A percentile compares a stretch with the other conserved stretches of the same genome.
Evolutionary conservation across 2,888 invertebrate genomes (phyloP).

Genomic region (Abrostola tripartita): DNA sequence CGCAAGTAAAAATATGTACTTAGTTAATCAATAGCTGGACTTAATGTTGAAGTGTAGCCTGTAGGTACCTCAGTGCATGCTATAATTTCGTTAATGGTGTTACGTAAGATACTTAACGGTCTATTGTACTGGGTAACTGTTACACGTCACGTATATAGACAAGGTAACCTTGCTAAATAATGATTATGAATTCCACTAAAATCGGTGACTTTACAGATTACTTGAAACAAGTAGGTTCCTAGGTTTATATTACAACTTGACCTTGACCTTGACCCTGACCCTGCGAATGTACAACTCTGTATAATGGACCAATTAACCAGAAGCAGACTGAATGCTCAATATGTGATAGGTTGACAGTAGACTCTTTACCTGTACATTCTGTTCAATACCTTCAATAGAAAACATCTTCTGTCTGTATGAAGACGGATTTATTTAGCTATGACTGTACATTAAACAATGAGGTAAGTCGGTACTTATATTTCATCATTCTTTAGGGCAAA

Average conservation of each 20-base stretch:
- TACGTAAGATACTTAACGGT: constrained; percentile 47
- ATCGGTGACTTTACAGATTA: constrained; percentile 10
- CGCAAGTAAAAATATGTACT: too few species aligned
- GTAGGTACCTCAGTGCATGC: neutral
- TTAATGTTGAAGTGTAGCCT: neutral
- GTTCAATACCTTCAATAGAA: neutral
- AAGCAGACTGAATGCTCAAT: constrained; percentile 40
- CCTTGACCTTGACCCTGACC: constrained; percentile 70
- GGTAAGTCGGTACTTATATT: too few species aligned
- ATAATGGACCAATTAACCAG: constrained; percentile 34
- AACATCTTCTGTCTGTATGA: neutral
- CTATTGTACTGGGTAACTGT: constrained; percentile 40
- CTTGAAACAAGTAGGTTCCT: constrained; percentile 10
- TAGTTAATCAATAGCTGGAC: too few species aligned
- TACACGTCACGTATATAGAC: constrained; percentile 41
- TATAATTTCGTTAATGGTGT: constrained; percentile 42
- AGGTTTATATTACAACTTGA: constrained; percentile 43
- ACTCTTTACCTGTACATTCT: neutral
- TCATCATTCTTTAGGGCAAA: too few species aligned
- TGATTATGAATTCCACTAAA: constrained; percentile 32
- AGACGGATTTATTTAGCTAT: constrained; percentile 1
- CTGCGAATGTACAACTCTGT: constrained; percentile 33
- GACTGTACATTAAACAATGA: neutral
- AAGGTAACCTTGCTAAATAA: constrained; percentile 21
- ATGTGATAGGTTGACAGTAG: constrained; percentile 9